phyloP scores from a whole-genome alignment of 1,140 invertebrate species.

The Oryzaephilus surinamensis region DNA sequence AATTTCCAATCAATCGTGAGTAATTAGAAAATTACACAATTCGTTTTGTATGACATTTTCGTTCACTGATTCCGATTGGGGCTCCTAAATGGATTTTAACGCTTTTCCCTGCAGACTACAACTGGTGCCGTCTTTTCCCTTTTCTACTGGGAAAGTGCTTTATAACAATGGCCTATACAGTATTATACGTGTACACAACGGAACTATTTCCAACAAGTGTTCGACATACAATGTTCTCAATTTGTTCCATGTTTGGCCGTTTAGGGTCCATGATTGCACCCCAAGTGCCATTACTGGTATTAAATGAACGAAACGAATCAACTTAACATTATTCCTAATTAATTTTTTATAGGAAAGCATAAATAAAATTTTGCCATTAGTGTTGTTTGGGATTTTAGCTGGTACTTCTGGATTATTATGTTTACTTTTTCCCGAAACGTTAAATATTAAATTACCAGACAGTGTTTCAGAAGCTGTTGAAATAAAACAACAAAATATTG shows the following conservation, averaged over 20 bases:
- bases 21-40: neutral
- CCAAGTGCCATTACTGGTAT: slow-evolving; percentile 55
- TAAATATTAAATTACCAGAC: too few species aligned
- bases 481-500: too few species aligned
- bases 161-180: slow-evolving; percentile 41
- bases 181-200: slow-evolving; percentile 41
- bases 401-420: too few species aligned
- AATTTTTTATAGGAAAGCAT: too few species aligned
- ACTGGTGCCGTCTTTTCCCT: slow-evolving; percentile 54
- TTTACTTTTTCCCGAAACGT: too few species aligned
- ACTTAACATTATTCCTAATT: too few species aligned
- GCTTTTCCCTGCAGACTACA: slow-evolving; percentile 40
- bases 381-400: too few species aligned
- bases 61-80: slow-evolving; percentile 4
- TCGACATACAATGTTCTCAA: slow-evolving; percentile 44
- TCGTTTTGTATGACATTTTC: neutral
- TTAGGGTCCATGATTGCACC: slow-evolving; percentile 63
- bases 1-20: neutral
- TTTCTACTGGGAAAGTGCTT: slow-evolving; percentile 61
- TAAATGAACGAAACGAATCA: too few species aligned
- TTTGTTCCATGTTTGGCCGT: slow-evolving; percentile 60
- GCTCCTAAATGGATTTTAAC: neutral
- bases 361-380: too few species aligned
- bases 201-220: slow-evolving; percentile 44
- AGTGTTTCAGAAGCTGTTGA: too few species aligned